phyloP scores from a whole-genome alignment of 53 echinoderm and acorn worm genomes.

The Patiria pectinifera region DNA sequence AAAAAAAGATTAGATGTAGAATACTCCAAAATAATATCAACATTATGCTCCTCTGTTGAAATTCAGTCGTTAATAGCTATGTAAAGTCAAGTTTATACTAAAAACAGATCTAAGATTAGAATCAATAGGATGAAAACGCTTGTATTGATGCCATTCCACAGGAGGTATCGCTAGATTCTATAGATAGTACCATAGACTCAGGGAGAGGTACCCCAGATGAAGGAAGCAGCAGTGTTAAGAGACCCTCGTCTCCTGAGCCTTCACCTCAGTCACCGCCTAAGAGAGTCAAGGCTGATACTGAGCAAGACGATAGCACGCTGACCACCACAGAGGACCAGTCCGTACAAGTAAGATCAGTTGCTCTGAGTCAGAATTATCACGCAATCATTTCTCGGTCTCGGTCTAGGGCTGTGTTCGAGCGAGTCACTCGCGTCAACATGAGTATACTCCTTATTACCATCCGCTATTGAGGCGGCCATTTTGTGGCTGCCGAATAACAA shows the following conservation, averaged over 20 bases:
- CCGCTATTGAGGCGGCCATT: too few species aligned
- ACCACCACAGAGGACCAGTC: background rate
- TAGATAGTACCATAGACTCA: conserved; percentile 42
- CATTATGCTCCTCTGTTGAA: too few species aligned
- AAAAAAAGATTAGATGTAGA: too few species aligned
- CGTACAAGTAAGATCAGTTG: background rate
- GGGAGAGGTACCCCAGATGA: conserved; percentile 50
- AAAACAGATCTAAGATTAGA: too few species aligned
- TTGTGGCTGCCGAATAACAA: too few species aligned
- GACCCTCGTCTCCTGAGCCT: conserved; percentile 56
- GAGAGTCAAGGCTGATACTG: conserved; percentile 41
- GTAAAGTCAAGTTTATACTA: too few species aligned
- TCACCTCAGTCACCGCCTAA: conserved; percentile 54
- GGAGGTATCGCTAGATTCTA: conserved; percentile 44
- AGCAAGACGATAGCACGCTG: background rate
- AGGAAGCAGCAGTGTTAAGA: conserved; percentile 19
- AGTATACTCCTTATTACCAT: too few species aligned
- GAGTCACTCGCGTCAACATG: too few species aligned
- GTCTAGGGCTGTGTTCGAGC: background rate
- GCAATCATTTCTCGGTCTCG: background rate
- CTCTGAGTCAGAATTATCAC: background rate
- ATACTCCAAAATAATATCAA: too few species aligned
- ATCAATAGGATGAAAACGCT: too few species aligned
- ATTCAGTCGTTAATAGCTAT: too few species aligned
- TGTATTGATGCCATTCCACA: background rate